Conservation (phyloP, 2,888 invertebrate genomes). For the Coleophora flavipennella region DNA sequence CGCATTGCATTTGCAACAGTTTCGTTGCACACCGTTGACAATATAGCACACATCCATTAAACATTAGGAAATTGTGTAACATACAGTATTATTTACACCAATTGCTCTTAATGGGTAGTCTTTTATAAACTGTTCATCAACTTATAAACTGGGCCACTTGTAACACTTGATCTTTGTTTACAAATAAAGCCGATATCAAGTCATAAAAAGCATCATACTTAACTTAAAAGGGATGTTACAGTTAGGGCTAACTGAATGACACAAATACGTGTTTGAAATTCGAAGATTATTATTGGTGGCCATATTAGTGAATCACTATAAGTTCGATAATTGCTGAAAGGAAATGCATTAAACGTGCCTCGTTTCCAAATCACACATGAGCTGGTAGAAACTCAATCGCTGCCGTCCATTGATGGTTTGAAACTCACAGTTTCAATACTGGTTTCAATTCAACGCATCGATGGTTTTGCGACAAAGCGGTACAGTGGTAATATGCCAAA, state of each 20-base stretch:
- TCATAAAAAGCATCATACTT: too few species aligned
- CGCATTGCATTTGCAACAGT: too few species aligned
- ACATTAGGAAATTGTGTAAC: slow-evolving; percentile 14
- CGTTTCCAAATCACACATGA: slow-evolving; percentile 25
- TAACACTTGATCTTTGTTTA: slow-evolving; percentile 35
- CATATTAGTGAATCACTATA: slow-evolving; percentile 47
- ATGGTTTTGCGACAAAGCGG: slow-evolving; percentile 30
- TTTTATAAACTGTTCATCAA: slow-evolving; percentile 6
- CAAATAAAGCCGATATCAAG: slow-evolving; percentile 26
- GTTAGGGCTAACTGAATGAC: slow-evolving; percentile 41
- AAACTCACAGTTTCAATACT: slow-evolving; percentile 8
- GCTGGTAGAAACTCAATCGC: neutral
- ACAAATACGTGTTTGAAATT: slow-evolving; percentile 47
- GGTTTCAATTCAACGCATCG: slow-evolving; percentile 19
- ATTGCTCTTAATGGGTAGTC: slow-evolving; percentile 8
- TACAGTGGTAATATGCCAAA: slow-evolving; percentile 16
- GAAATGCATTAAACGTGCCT: slow-evolving; percentile 54
- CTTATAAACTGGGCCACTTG: slow-evolving; percentile 3
- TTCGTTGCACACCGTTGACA: slow-evolving; percentile 14
- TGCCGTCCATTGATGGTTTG: slow-evolving; percentile 18
- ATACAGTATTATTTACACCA: slow-evolving; percentile 13
- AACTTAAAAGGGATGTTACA: slow-evolving; percentile 21
- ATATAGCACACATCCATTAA: slow-evolving; percentile 8
- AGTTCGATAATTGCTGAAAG: slow-evolving; percentile 44
- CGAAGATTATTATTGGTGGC: slow-evolving; percentile 32